Base-by-base conservation (phyloP, 2,888 invertebrate species). In the Pyrgus malvae region DNA sequence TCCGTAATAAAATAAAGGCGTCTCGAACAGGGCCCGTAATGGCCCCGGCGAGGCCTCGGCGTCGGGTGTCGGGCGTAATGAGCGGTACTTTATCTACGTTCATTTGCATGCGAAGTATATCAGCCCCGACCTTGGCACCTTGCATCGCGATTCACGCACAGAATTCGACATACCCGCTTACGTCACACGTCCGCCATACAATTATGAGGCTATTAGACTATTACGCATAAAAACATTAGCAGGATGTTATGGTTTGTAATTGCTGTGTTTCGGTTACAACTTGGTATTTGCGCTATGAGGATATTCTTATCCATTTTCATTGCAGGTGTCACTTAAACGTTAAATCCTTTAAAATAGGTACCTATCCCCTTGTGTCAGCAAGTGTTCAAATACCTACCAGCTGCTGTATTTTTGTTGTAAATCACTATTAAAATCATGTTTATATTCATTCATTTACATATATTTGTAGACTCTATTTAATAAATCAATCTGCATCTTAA, bases 111-210 rank as follows among this genome's bases (percentile, higher is more conserved):
- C 80, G 70, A 68, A 78, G 80, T 80, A 76, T 77, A 77, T 78
- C 76, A 72, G 74, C 74, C 77, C 74, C 86, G 88, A 86, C 89
- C 88, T 88, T 88, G 87, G 80, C 84, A 81, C 80, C 77, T 81
- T 76, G 78, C 63, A 78, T 68, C 75, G 74, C 67, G 70, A 67
- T 73, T 70, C 68, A 77, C 74, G 71, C 72, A 70, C 71, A 69
- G 74, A 79, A 79, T 68, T 69, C 66, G 63, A 64, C 65, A 60
- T 63, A 65, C 69, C 66, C 55, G 40, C 25, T 78, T 70, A 74
- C 77, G 77, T 76, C 78, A 78, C 54, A 58, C 56, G 55, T 54
- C 48, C 58, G 25, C 41, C 35, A 48, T 35, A 33, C 12, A 16
- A 50, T 38, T 48, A 38, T 12, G 38, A 19, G 19, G 21, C 23